Evolutionary conservation across 2,888 invertebrate genomes (phyloP), one percentile per base, ranked within the genome.

Genomic region (Harmothoe impar): DNA sequence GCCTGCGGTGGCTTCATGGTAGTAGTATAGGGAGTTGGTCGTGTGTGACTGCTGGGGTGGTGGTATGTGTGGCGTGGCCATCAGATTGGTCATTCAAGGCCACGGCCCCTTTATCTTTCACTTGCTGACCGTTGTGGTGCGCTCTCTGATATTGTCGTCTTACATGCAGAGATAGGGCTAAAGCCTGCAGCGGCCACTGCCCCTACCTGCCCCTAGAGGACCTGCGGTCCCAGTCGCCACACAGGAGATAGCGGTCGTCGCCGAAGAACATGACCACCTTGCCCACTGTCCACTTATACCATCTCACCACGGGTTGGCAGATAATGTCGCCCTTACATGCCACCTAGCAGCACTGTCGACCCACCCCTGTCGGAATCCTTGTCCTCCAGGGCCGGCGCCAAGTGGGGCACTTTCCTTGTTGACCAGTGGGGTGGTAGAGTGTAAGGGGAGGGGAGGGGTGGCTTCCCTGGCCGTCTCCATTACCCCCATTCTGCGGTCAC

Each of bases 281-380:
- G 81, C 43, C 43, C 43, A 43, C 35, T 81, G 81, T 35, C 81
- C 86, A 86, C 29, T 86, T 56, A 86, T 54, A 17, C 5, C 31
- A 54, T 54, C 54, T n/a, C 86, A 33, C 86, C 31, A 54, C 29
- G 17, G 1, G 56, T 20, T 54, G 29, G 54, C 81, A 52, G 86
- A 86, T 86, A 86, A 86, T 86, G 86, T 54, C 86, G 56, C 54
- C 86, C 54, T 86, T 86, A 86, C 86, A 86, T 86, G 86, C 86
- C 86, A 86, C 81, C 81, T 77, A 7, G 31, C 77, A 10, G 31
- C 77, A 31, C 77, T 77, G 77, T 31, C 77, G 77, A 77, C 77
- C 77, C 77, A 15, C 43, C 20, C 81, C 81, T 43, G 81, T 33
- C 23, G 35, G 81, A 17, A 5, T 17, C 72, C 72, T 72, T 72